Percentiles rank a stretch among this genome's conserved stretches.
phyloP scores from a whole-genome alignment of 2,888 invertebrate genomes.

The Limnephilus marmoratus region DNA sequence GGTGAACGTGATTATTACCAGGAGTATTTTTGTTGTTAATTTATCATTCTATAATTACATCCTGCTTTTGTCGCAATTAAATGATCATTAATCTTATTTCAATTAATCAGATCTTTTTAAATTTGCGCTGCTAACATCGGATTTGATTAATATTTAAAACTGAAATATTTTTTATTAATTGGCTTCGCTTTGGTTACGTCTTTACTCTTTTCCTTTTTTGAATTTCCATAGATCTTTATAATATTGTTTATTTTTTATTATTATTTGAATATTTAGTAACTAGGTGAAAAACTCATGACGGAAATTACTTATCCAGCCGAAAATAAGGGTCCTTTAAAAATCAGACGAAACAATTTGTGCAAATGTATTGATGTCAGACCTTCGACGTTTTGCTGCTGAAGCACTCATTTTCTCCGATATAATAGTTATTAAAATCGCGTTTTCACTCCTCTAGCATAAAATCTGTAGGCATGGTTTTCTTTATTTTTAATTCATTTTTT shows the following conservation, averaged over 20 bases:
- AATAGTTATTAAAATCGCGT: too few relatives aligned
- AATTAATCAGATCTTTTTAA: background rate
- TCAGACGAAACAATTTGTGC: too few relatives aligned
- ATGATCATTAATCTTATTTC: background rate
- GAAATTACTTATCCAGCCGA: background rate
- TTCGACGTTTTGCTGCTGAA: too few relatives aligned
- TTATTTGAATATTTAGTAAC: background rate
- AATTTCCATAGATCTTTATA: background rate
- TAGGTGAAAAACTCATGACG: background rate
- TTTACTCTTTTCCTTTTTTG: background rate
- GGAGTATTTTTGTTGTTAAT: background rate
- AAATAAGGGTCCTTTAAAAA: background rate
- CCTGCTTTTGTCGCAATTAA: background rate
- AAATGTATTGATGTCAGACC: too few relatives aligned
- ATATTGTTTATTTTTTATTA: too few relatives aligned
- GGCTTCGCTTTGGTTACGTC: background rate
- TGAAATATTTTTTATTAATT: background rate
- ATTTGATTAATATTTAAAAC: background rate
- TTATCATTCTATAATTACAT: background rate
- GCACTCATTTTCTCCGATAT: too few relatives aligned
- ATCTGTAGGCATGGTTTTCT: background rate
- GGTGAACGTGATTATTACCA: background rate
- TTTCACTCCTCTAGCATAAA: too few relatives aligned
- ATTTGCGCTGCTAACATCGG: background rate
- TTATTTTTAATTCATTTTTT: too few relatives aligned